Evolutionary conservation across 2,113 vertebrate species (phyloP).

Genomic region (Podiceps cristatus): DNA sequence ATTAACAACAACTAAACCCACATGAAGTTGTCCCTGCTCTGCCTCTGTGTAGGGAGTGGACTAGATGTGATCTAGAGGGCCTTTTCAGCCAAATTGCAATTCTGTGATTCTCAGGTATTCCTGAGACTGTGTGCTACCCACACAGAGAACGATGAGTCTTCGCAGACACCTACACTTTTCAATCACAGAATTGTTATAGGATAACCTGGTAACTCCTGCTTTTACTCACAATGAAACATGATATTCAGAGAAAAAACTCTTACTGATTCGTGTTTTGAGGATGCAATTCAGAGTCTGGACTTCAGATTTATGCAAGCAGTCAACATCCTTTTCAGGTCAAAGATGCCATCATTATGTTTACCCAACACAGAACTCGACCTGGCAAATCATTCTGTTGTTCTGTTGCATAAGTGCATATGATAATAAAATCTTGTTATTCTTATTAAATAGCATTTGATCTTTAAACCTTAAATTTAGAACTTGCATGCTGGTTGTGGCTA

Average conservation of each 20-base stretch:
- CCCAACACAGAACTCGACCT: neutral
- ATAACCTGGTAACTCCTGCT: neutral
- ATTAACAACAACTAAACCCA: neutral
- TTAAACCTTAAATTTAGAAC: neutral
- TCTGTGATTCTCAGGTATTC: neutral
- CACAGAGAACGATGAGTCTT: neutral
- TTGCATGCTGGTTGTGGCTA: neutral
- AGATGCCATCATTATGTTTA: neutral
- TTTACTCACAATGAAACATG: neutral
- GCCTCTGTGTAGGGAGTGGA: neutral
- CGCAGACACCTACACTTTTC: neutral
- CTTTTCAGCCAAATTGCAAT: neutral
- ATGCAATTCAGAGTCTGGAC: neutral
- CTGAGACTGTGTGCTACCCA: no score
- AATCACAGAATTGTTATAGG: neutral
- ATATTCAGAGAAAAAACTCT: neutral
- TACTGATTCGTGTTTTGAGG: neutral
- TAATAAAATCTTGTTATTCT: neutral
- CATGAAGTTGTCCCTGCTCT: neutral
- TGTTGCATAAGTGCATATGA: neutral
- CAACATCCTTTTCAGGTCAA: neutral
- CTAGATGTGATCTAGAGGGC: neutral
- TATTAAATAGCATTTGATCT: neutral
- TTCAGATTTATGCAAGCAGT: rapidly evolving
- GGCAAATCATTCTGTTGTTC: neutral